These are phyloP conservation scores for Oxytorus armatus DNA, from an alignment of 2,888 invertebrate species.

Conservation along the genomic window DNA sequence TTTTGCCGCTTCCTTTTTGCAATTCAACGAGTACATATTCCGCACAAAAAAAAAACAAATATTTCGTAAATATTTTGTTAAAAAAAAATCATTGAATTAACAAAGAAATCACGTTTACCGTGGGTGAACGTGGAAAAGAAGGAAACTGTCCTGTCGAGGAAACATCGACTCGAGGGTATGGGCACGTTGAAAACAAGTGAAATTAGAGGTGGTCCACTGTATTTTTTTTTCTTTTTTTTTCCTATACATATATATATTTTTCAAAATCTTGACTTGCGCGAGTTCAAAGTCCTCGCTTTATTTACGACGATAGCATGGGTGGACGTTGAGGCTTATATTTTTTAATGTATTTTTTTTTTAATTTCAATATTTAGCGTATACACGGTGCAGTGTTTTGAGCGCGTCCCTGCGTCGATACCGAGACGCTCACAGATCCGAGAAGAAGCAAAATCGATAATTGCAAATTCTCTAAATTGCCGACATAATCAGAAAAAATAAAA, in stretches of 20 bases:
- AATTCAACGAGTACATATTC: conserved; percentile 46
- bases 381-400: conserved; percentile 80
- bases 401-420: conserved; percentile 68
- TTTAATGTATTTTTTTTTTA: conserved; percentile 46
- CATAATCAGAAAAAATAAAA: no score
- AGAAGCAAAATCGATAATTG: not conserved
- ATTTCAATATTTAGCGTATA: conserved; percentile 30
- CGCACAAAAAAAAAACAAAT: conserved; percentile 23
- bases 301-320: conserved; percentile 54
- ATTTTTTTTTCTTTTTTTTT: conserved; percentile 60
- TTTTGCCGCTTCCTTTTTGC: conserved; percentile 75
- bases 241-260: conserved; percentile 13
- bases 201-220: conserved; percentile 78
- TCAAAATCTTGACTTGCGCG: conserved; percentile 16
- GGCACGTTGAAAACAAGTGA: conserved; percentile 18
- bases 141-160: no score
- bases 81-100: not conserved
- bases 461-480: not conserved
- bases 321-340: conserved; percentile 47
- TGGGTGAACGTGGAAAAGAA: not conserved
- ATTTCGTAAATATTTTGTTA: not conserved
- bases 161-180: conserved; percentile 38
- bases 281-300: conserved; percentile 45
- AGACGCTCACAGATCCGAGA: conserved; percentile 33
- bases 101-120: not conserved